Evolutionary conservation across 2,113 vertebrate genomes (phyloP).

Genomic region (Australoheros scitulus): DNA sequence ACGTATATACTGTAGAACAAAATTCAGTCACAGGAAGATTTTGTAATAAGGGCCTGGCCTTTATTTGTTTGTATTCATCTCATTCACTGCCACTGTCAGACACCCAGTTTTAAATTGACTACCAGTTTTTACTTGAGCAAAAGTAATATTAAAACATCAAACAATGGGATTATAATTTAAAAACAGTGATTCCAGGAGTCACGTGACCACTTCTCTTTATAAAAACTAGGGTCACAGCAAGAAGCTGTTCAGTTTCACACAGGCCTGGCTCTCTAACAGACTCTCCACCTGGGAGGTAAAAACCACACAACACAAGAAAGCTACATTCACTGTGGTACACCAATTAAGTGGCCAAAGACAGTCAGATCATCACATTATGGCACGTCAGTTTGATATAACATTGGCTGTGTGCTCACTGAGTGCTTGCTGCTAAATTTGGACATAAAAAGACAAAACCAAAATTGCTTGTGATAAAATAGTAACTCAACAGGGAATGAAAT

Average conservation of each 20-base stretch:
- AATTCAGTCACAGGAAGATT: too few relatives aligned
- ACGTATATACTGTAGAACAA: too few relatives aligned
- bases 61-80: too few relatives aligned
- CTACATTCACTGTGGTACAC: background rate
- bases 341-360: conserved; percentile 11
- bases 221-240: background rate
- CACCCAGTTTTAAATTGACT: too few relatives aligned
- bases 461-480: background rate
- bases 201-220: background rate
- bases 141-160: background rate
- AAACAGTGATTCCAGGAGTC: background rate
- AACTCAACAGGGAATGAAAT: background rate
- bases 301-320: background rate
- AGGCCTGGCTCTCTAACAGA: background rate
- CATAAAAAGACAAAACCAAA: background rate
- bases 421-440: background rate
- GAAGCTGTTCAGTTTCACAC: background rate
- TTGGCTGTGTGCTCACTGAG: background rate
- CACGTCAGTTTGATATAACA: background rate
- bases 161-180: background rate
- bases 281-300: background rate
- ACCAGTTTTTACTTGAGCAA: background rate
- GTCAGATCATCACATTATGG: background rate
- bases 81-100: too few relatives aligned
- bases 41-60: too few relatives aligned